These are phyloP conservation scores for Puffinus mauretanicus DNA, from an alignment of 2,113 vertebrate species.

Conservation along the genomic window DNA sequence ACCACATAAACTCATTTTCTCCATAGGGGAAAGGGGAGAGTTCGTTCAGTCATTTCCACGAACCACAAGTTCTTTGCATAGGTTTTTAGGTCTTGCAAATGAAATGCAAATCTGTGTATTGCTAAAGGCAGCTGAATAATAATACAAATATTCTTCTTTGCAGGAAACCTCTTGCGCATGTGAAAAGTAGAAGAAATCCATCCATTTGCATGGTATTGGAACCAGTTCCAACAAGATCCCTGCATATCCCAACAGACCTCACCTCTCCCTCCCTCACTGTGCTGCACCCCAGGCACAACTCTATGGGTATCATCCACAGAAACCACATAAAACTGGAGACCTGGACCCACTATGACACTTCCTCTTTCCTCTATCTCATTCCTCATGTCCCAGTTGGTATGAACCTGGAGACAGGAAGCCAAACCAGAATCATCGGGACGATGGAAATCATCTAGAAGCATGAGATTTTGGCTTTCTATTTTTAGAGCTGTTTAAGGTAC, in stretches of 20 bases:
- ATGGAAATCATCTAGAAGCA: not conserved
- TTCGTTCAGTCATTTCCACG: not conserved
- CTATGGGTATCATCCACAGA: fast-evolving
- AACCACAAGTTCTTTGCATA: not conserved
- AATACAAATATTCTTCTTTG: not conserved
- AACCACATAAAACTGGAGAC: not conserved
- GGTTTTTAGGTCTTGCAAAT: not conserved
- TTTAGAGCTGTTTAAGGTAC: not conserved
- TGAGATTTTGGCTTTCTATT: not conserved
- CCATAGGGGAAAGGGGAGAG: not conserved
- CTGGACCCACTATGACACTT: too few species aligned
- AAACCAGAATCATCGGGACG: not conserved
- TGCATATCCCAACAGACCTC: not conserved
- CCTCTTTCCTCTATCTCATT: not conserved
- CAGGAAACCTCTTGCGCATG: not conserved
- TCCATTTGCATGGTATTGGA: not conserved
- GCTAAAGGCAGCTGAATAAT: not conserved
- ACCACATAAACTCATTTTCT: not conserved
- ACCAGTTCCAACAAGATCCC: not conserved
- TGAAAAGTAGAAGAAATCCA: not conserved
- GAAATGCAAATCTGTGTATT: not conserved
- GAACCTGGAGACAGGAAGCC: not conserved
- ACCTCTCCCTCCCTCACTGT: not conserved
- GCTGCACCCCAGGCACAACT: not conserved
- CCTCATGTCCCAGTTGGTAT: not conserved